Conservation (phyloP, 1,140 invertebrate species). For the Lordiphosa mommai region DNA sequence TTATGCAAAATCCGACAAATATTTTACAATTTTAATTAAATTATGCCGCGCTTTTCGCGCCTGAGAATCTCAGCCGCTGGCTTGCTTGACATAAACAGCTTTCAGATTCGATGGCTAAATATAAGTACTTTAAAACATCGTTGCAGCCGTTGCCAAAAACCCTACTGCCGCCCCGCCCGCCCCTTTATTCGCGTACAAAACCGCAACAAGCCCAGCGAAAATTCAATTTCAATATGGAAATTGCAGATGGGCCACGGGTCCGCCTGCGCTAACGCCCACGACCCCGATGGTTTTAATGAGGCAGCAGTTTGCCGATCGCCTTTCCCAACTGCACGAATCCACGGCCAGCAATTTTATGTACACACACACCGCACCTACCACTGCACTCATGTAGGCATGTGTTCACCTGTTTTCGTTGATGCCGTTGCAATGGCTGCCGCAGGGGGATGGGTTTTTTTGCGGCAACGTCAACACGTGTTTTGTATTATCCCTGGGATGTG, state of each 20-base stretch:
- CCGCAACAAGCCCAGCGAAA: slow-evolving; percentile 56
- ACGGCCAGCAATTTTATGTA: neutral
- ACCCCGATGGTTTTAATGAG: slow-evolving; percentile 48
- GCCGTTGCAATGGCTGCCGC: neutral
- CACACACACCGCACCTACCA: slow-evolving; percentile 15
- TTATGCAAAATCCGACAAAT: slow-evolving; percentile 75
- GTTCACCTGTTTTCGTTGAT: slow-evolving; percentile 29
- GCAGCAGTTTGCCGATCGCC: slow-evolving; percentile 13
- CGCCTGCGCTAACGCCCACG: neutral
- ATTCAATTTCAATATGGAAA: slow-evolving; percentile 74
- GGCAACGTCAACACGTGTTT: slow-evolving; percentile 68
- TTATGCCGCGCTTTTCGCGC: slow-evolving; percentile 59
- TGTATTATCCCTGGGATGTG: slow-evolving; percentile 33
- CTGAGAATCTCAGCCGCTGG: slow-evolving; percentile 18
- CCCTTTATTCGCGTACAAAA: slow-evolving; percentile 21
- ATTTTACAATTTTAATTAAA: slow-evolving; percentile 78
- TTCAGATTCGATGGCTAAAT: slow-evolving; percentile 4
- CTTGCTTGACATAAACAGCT: slow-evolving; percentile 18
- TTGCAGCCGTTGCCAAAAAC: slow-evolving; percentile 20
- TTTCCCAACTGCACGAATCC: neutral
- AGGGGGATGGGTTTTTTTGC: slow-evolving; percentile 41
- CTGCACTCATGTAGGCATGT: too few relatives aligned
- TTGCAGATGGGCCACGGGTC: slow-evolving; percentile 22
- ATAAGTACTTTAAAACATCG: slow-evolving; percentile 30
- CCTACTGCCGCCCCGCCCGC: slow-evolving; percentile 4